These are phyloP conservation scores for Mesoligia furuncula DNA, from an alignment of 2,888 invertebrate genomes.

Conservation along the genomic window DNA sequence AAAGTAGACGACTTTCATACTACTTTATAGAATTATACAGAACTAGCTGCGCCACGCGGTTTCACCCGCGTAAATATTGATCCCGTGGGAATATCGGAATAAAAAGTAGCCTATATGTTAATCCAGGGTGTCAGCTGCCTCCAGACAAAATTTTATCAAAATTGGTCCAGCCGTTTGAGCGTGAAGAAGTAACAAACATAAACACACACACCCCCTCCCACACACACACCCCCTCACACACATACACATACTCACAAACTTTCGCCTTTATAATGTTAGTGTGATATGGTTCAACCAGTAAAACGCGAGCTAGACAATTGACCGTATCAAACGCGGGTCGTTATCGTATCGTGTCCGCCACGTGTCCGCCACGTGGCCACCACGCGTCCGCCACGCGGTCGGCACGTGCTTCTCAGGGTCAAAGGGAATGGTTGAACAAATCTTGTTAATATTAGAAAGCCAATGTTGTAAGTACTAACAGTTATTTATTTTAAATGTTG, in stretches of 20 bases:
- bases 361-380: slow-evolving; percentile 24
- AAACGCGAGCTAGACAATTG: slow-evolving; percentile 47
- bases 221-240: too few relatives aligned
- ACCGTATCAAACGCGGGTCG: slow-evolving; percentile 53
- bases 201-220: too few relatives aligned
- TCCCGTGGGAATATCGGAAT: too few relatives aligned
- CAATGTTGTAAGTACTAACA: slow-evolving; percentile 9
- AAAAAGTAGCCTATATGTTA: too few relatives aligned
- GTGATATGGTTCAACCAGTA: background rate
- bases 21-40: background rate
- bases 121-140: too few relatives aligned
- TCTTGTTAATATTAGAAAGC: slow-evolving; percentile 35
- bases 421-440: slow-evolving; percentile 9
- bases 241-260: too few relatives aligned
- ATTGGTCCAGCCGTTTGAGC: too few relatives aligned
- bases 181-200: too few relatives aligned
- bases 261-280: too few relatives aligned
- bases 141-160: too few relatives aligned
- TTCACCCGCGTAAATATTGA: too few relatives aligned
- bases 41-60: background rate
- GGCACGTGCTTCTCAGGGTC: slow-evolving; percentile 24
- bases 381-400: slow-evolving; percentile 23
- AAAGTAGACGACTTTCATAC: too few relatives aligned
- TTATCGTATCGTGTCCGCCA: slow-evolving; percentile 55
- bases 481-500: slow-evolving; percentile 17